Conservation (phyloP, 2,797 vertebrate genomes). For the Pyrocephalus nanus region DNA sequence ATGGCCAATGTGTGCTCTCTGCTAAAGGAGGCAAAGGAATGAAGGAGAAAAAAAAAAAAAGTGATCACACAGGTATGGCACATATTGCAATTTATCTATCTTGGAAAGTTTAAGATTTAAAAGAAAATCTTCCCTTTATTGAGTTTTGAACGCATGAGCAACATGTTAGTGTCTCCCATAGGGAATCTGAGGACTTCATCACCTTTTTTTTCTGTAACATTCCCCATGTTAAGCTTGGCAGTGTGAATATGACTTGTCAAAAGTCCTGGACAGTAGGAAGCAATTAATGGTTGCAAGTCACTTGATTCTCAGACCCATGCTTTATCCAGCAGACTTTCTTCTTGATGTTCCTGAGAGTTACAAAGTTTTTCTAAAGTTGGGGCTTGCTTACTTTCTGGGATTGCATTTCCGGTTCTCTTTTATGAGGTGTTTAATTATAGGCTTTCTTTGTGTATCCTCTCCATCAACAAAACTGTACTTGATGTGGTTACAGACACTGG, state of each 20-base stretch:
- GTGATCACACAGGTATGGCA: not conserved
- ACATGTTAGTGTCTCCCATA: not conserved
- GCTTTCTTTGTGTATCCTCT: constrained; percentile 8
- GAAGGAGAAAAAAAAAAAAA: not conserved
- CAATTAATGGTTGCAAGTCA: not conserved
- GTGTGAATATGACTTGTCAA: not conserved
- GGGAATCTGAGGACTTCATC: not conserved
- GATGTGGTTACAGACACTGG: not conserved
- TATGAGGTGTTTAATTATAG: constrained; percentile 50
- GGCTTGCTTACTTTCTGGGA: not conserved
- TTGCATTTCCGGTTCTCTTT: constrained; percentile 26
- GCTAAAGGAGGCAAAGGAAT: not conserved
- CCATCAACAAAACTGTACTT: constrained; percentile 1
- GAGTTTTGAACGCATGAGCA: not conserved
- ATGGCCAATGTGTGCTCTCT: not conserved
- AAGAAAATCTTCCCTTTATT: not conserved
- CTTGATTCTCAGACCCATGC: not conserved
- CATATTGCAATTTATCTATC: not conserved
- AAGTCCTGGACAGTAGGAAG: not conserved
- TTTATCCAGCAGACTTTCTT: not conserved
- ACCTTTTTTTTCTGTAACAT: not conserved
- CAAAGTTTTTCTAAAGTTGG: not conserved
- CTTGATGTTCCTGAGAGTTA: not conserved
- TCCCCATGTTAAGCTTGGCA: not conserved
- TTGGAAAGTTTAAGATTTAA: not conserved